Evolutionary conservation across 2,888 invertebrate species (phyloP), one percentile per base, ranked within the genome.

Genomic region (Stenotaenia linearis): DNA sequence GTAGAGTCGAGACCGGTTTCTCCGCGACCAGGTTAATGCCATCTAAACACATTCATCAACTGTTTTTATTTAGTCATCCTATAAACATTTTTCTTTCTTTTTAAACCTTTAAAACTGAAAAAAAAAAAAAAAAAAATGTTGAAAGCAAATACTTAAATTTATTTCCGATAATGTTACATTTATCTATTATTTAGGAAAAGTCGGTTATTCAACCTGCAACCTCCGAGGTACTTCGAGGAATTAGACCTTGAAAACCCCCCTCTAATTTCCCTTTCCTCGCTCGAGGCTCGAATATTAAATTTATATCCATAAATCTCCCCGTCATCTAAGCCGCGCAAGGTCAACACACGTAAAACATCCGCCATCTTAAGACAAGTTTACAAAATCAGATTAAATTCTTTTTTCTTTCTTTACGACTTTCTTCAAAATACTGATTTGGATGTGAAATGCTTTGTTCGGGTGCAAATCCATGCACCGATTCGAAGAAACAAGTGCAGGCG

Each of bases 391-490:
- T 45, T 32, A 32, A 15, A 45, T 74, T 74, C 18, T 30, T 74
- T 74, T 74, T 37, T 18, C 1, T 21, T 21, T 18, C 35, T 77
- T 45, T 77, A 3, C 77, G 77, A 25, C 77, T 77, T 84, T 95
- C 94, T 83, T 92, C 91, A 86, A 93, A 97, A 86, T 93, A 98
- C 82, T 93, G 93, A 87, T 97, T 97, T 0, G 98, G 98, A 88
- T 98, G 97, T 85, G 91, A 91, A 50, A 96, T 91, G 0, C 89
- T 89, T 78, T 90, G 87, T 88, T 93, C 92, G n/a, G 74, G 77
- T 18, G 75, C 61, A 0, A 82, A 80, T 18, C 84, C 83, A 80
- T 87, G 86, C 2, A 83, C 84, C 5, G 84, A 82, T 87, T 95
- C 85, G 83, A 87, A 97, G 86, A 93, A 95, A 85, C 92, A 92